Conservation (phyloP, 2,113 vertebrate species). For the Sceloporus tristichus region DNA sequence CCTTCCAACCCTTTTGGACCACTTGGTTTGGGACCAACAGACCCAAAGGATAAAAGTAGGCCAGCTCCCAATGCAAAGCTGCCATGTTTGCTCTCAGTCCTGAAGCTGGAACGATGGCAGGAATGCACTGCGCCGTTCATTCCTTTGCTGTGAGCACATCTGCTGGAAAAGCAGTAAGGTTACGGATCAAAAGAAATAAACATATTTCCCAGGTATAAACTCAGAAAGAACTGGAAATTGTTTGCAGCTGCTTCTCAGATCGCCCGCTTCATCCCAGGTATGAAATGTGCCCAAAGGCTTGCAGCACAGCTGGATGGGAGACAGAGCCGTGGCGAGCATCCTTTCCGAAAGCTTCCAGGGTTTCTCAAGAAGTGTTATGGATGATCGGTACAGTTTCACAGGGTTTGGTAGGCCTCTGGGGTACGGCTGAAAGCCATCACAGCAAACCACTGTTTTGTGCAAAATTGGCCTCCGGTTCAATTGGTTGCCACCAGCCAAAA, state of each 20-base stretch:
- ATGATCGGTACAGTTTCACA: no score
- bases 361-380: no score
- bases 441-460: not conserved
- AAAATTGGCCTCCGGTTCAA: constrained; percentile 28
- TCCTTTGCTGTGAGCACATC: not conserved
- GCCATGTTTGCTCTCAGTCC: not conserved
- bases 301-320: not conserved
- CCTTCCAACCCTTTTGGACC: no score
- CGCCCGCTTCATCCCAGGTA: no score
- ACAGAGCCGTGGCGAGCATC: not conserved
- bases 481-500: fast-evolving
- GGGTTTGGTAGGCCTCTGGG: no score
- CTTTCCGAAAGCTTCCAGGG: not conserved
- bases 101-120: not conserved
- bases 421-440: not conserved
- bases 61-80: not conserved
- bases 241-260: not conserved
- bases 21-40: not conserved
- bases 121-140: not conserved
- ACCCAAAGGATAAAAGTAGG: no score
- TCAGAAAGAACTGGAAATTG: not conserved
- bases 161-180: no score
- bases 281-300: not conserved
- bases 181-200: not conserved
- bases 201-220: not conserved